Evolutionary conservation across 2,113 vertebrate species (phyloP).

Genomic region (Plotosus lineatus): DNA sequence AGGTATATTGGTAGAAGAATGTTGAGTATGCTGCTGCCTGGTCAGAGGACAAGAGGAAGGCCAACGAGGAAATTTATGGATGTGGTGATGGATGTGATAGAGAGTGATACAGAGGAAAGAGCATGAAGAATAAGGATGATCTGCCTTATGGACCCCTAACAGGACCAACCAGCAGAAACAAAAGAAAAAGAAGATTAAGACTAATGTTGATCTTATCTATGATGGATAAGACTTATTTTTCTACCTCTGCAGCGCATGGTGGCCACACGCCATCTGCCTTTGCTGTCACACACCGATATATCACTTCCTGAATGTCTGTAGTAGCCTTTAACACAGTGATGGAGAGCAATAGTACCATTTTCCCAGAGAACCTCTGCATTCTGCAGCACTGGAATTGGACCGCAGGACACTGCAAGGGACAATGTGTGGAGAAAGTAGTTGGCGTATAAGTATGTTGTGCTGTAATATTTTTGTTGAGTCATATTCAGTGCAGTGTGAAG

Average conservation of each 20-base stretch:
- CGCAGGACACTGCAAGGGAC: slow-evolving; percentile 60
- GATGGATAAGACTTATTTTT: neutral
- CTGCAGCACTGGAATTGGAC: slow-evolving; percentile 57
- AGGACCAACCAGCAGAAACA: no score
- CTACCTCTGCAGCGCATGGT: slow-evolving; percentile 70
- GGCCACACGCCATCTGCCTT: slow-evolving; percentile 65
- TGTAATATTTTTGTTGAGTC: neutral
- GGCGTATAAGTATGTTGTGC: neutral
- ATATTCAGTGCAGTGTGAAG: neutral
- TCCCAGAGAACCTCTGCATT: slow-evolving; percentile 67
- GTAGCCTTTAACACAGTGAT: slow-evolving; percentile 68
- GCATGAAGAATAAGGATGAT: no score
- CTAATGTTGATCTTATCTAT: no score
- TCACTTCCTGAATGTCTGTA: slow-evolving; percentile 68
- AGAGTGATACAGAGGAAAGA: no score
- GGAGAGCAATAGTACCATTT: slow-evolving; percentile 64
- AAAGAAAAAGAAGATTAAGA: no score
- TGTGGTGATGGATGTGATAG: no score
- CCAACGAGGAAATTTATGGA: no score
- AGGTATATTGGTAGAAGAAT: no score
- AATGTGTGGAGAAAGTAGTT: neutral
- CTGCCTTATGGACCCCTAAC: no score
- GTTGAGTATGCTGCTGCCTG: no score
- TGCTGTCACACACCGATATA: slow-evolving; percentile 62
- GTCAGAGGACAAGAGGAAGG: no score